Evolutionary conservation across 2,113 vertebrate genomes (phyloP), one percentile per base, ranked within the genome.

Genomic region (Miniopterus natalensis): DNA sequence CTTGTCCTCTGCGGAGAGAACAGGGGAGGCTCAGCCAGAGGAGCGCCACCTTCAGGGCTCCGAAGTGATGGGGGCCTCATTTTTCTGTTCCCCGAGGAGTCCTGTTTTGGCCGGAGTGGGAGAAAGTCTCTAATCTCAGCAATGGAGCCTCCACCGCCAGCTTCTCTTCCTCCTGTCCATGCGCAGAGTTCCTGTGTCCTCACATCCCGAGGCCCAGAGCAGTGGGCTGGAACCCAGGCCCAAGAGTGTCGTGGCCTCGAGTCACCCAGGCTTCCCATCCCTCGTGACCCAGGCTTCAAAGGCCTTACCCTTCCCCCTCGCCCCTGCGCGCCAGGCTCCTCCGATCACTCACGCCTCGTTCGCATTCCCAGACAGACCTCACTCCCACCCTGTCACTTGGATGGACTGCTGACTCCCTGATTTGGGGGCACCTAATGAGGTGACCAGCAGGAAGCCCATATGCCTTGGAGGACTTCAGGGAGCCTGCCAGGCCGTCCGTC

Each of bases 1-100:
- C 91, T 99, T 98, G 95, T 98, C 97, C 65, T 98, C 98, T 99
- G 42, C 10, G 4, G 55, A 73, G 74, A 96, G 97, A 61, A n/a
- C 2, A 70, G 90, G 88, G 8, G 63, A 45, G 53, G 55, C 40
- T 71, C 88, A 59, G 81, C 13, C 74, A 42, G 14, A 11, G 42
- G 4, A 40, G 57, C 8, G 4, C 42, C 7, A 15, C 9, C 21
- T 17, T 21, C 11, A 11, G 55, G 85, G 78, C 53, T 83, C 23
- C 31, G 77, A 61, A 23, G 21, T 29, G 9, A 8, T 2, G 6
- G 31, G 8, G 13, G 59, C 68, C 20, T 61, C 13, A 40, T 57
- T 45, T 55, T 65, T 70, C 53, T 68, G 40, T 31, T 47, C 31
- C 55, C 68, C 1, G n/a, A 66, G 84, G 47, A 84, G 45, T 49